Evolutionary conservation across 2,888 invertebrate genomes (phyloP), one percentile per base, ranked within the genome.

Genomic region (Megamerina dolium): DNA sequence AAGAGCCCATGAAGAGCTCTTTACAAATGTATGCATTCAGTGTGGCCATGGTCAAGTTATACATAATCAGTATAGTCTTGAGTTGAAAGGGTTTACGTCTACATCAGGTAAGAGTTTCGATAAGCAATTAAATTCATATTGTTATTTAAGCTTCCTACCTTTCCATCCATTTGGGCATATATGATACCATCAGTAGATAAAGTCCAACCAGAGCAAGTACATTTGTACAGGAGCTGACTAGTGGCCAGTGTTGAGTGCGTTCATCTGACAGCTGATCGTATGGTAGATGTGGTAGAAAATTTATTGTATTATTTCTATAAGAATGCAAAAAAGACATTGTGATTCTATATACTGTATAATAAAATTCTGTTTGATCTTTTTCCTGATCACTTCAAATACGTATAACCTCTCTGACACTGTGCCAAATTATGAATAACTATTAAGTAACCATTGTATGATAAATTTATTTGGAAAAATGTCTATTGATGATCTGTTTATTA

Each of bases 21-120:
- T 82, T 69, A 40, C 86, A 85, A 65, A 94, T 94, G 62, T 88
- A 89, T 4, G 81, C 78, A 65, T 93, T 94, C 36, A 94, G 74
- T 2, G 74, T 74, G 3, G 90, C 87, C 83, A 93, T 86, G 2
- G 81, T 77, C 49, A 92, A 72, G 71, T 94, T 94, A 67, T 94
- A 93, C 3, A 84, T 81, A 42, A 94, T 80, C 50, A 94, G 74
- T 2, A 85, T 69, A 77, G 80, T 80, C 16, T 82, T 83, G 35
- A 94, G 70, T 54, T 83, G 76, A 59, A 87, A 83, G 0, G 93
- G 85, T 62, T 79, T 77, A 47, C 86, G 75, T 51, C 70, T 70
- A 51, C 20, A 21, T 31, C 17, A 9, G 13, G 40, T 26, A 27
- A 16, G 5, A 36, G 10, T 13, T 13, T 13, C 16, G 19, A 8